Base-by-base conservation (phyloP, 2,797 vertebrate genomes). In the Sphenopsis melanotis region DNA sequence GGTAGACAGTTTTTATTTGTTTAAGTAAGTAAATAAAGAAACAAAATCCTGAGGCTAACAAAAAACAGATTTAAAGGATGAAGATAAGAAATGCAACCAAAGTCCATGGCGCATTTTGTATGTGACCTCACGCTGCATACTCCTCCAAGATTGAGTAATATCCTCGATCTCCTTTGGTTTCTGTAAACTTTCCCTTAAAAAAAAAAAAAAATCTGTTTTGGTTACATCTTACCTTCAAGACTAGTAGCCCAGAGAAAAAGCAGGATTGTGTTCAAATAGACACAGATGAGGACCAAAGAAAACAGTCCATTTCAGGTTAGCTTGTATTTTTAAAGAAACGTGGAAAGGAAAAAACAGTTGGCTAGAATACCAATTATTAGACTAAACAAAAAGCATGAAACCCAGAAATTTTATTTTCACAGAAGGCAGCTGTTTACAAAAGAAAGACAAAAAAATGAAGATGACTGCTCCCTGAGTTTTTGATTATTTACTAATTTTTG, bases 111-210 rank as follows among this genome's bases (percentile, higher is more conserved):
- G 93, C 26, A 8, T 93, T 88, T 93, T 91, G 4, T 71, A 71
- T 71, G 66, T 63, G 90, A 95, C 59, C 15, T 93, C 83, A 81
- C 36, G 44, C 53, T 88, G 88, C 61, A 72, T 20, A 39, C 8
- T 90, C 10, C 61, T 94, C 72, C 83, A 90, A 89, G 89, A 91
- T 11, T 93, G 72, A 94, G 93, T 65, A 91, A 95, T 65, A 71
- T 15, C 41, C 44, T 32, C 1, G 0, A 78, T 76, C 60, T 65
- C 59, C 72, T 71, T 36, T 39, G 20, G 10, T 52, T 82, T 80
- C 46, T 83, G 47, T 70, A 90, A 83, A 66, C 42, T 68, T 64
- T 34, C 13, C 11, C 19, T 36, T 55, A 4, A 59, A 59, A 59
- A 59, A 36, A 57, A 34, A 7, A n/a, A 68, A 42, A 11, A 15